Conservation (phyloP, 2,113 vertebrate genomes). For the Mus spicilegus region DNA sequence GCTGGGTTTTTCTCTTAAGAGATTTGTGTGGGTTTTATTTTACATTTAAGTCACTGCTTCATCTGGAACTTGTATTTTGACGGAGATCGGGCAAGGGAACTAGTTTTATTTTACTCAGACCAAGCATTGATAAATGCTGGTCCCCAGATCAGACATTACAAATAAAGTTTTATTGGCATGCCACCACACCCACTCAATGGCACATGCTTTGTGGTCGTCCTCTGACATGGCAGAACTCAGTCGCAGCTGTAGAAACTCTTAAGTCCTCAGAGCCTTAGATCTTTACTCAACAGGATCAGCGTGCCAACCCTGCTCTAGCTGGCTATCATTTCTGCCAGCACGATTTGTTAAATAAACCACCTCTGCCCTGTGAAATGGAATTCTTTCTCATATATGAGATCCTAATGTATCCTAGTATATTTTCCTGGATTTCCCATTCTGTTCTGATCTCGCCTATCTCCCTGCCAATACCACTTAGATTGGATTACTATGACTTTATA, state of each 20-base stretch:
- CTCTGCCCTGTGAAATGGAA: slow-evolving; percentile 28
- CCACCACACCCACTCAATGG: background rate
- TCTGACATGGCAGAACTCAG: background rate
- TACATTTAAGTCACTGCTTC: slow-evolving; percentile 2
- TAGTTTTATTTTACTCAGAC: slow-evolving; percentile 45
- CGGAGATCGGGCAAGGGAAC: background rate
- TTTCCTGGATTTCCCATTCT: slow-evolving; percentile 37
- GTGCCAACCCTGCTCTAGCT: background rate
- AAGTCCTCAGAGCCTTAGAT: background rate
- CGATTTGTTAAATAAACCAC: slow-evolving; percentile 27
- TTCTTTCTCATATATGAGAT: slow-evolving; percentile 52
- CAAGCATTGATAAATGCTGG: background rate
- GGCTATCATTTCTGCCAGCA: slow-evolving; percentile 23
- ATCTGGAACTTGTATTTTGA: slow-evolving; percentile 28
- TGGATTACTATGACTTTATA: slow-evolving; percentile 52
- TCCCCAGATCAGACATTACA: background rate
- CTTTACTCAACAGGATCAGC: background rate
- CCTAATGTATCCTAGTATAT: background rate
- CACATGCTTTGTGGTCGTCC: background rate
- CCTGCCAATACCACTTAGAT: slow-evolving; percentile 54
- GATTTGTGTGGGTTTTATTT: slow-evolving; percentile 39
- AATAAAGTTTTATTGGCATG: slow-evolving; percentile 68
- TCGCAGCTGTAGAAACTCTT: background rate
- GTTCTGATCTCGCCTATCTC: slow-evolving; percentile 10
- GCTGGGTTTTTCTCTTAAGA: slow-evolving; percentile 51